These are phyloP conservation scores for Ceratotherium simum DNA, from an alignment of 2,113 vertebrate species.

Conservation along the genomic window DNA sequence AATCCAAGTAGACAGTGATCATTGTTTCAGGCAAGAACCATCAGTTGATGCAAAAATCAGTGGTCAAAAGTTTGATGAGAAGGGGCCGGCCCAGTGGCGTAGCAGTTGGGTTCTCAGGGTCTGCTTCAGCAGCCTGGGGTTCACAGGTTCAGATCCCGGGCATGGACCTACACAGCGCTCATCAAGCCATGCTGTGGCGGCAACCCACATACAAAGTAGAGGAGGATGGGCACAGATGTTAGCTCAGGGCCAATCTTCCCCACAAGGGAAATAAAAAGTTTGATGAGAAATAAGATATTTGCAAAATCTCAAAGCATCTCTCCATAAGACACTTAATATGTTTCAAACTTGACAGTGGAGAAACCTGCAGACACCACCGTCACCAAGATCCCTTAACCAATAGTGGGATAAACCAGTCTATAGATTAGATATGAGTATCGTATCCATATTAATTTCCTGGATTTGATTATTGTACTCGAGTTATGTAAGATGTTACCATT, in stretches of 20 bases:
- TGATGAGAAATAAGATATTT: background rate
- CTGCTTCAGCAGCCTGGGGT: too few relatives aligned
- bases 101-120: too few relatives aligned
- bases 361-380: background rate
- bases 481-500: background rate
- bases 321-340: background rate
- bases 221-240: too few relatives aligned
- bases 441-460: background rate
- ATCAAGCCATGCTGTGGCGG: too few relatives aligned
- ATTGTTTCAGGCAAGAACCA: background rate
- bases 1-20: background rate
- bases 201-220: too few relatives aligned
- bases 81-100: too few relatives aligned
- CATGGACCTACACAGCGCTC: too few relatives aligned
- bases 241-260: too few relatives aligned
- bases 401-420: background rate
- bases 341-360: background rate
- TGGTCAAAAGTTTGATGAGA: background rate
- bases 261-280: too few relatives aligned
- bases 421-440: background rate
- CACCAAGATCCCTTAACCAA: background rate
- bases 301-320: background rate
- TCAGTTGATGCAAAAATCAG: background rate
- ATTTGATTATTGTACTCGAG: background rate
- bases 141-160: too few relatives aligned